These are phyloP conservation scores for Urophycis tenuis DNA, from an alignment of 2,797 vertebrate genomes.

Conservation along the genomic window DNA sequence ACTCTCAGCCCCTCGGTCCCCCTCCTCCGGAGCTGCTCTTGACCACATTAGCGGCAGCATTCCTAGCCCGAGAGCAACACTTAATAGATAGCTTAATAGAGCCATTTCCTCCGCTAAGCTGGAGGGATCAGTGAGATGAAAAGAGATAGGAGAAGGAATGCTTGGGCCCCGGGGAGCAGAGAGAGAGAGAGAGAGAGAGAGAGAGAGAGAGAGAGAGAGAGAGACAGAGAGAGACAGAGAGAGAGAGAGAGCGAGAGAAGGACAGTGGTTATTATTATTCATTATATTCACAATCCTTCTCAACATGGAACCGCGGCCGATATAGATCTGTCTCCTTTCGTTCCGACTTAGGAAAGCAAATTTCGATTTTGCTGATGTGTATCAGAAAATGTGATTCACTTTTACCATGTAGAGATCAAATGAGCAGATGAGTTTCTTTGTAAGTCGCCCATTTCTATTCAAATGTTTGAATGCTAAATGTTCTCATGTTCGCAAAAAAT, in stretches of 20 bases:
- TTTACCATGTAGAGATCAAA: neutral
- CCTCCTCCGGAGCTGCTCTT: slow-evolving; percentile 54
- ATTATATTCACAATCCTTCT: neutral
- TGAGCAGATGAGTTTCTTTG: neutral
- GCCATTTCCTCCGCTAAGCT: slow-evolving; percentile 53
- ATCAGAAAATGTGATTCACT: neutral
- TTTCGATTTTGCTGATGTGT: neutral
- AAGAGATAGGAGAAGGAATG: slow-evolving; percentile 53
- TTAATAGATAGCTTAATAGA: slow-evolving; percentile 49
- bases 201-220: too few relatives aligned
- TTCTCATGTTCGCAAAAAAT: too few relatives aligned
- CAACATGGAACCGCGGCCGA: neutral
- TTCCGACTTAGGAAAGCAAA: neutral
- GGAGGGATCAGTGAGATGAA: slow-evolving; percentile 56
- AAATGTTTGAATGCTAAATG: neutral
- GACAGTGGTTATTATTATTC: neutral
- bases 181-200: neutral
- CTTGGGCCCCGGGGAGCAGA: slow-evolving; percentile 31
- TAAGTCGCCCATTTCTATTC: neutral
- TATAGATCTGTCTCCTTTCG: neutral
- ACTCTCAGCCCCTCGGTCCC: slow-evolving; percentile 31
- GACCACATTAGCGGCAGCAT: slow-evolving; percentile 50
- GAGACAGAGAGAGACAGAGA: too few relatives aligned
- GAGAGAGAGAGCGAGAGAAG: too few relatives aligned
- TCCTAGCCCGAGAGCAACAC: slow-evolving; percentile 38